Evolutionary conservation across 2,113 vertebrate genomes (phyloP).

Genomic region (Tympanuchus pallidicinctus): DNA sequence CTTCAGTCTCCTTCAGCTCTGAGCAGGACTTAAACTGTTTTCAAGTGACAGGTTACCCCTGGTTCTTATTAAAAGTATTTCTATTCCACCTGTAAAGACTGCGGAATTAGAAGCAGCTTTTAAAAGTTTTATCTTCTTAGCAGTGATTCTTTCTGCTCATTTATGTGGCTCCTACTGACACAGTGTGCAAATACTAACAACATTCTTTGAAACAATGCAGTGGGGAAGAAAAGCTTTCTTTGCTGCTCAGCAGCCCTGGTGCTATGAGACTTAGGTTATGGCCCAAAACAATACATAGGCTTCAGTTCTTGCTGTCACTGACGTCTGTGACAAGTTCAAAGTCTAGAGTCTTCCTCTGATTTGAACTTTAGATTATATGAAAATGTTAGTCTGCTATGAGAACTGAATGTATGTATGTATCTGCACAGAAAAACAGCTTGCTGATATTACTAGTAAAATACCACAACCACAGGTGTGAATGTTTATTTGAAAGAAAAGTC

Average conservation of each 20-base stretch:
- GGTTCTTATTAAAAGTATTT: not conserved
- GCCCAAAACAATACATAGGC: not conserved
- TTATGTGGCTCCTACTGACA: not conserved
- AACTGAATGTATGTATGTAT: not conserved
- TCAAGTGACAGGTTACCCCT: not conserved
- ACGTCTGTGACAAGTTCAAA: not conserved
- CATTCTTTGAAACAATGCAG: not conserved
- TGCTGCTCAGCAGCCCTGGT: not conserved
- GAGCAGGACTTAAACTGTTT: not conserved
- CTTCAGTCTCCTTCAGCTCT: not conserved
- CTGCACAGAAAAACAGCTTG: not conserved
- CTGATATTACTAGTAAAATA: not conserved
- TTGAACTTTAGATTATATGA: not conserved
- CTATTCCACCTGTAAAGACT: not conserved
- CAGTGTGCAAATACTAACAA: not conserved
- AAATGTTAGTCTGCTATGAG: not conserved
- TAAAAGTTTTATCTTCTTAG: not conserved
- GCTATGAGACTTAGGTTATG: not conserved
- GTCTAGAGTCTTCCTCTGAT: not conserved
- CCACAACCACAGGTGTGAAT: not conserved
- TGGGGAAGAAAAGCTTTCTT: not conserved
- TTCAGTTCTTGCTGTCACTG: not conserved
- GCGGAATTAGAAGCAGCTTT: not conserved
- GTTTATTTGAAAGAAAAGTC: not conserved
- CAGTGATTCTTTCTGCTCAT: not conserved